phyloP scores from a whole-genome alignment of 2,113 vertebrate species.

The Pao palembangensis region DNA sequence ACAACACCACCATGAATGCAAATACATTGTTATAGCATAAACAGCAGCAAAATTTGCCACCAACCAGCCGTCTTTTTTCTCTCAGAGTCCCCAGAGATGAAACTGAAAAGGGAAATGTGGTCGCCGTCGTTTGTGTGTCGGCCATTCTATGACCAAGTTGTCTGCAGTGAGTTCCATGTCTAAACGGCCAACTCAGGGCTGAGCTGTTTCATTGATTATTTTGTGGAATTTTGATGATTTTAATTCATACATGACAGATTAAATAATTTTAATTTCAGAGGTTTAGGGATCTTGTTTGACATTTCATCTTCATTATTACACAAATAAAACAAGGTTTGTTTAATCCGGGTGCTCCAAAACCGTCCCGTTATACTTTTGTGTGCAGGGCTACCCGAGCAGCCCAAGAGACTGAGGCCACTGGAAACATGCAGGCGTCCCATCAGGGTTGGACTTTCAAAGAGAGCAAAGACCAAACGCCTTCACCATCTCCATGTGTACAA shows the following conservation, averaged over 20 bases:
- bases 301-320: neutral
- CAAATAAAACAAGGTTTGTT: too few species aligned
- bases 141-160: conserved; percentile 34
- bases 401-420: conserved; percentile 82
- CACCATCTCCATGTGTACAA: conserved; percentile 82
- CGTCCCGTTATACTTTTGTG: conserved; percentile 6
- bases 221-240: neutral
- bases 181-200: neutral
- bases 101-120: conserved; percentile 43
- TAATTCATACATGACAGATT: too few species aligned
- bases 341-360: too few species aligned
- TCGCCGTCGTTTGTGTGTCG: conserved; percentile 39
- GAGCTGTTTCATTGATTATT: conserved; percentile 5
- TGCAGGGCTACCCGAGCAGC: conserved; percentile 69
- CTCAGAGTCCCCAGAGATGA: conserved; percentile 42
- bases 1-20: conserved; percentile 29
- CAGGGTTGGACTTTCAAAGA: conserved; percentile 88
- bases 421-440: conserved; percentile 85
- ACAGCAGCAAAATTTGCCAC: conserved; percentile 26
- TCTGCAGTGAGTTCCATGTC: conserved; percentile 50
- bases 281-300: neutral
- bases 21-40: conserved; percentile 25
- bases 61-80: conserved; percentile 29
- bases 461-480: conserved; percentile 80
- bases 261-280: too few species aligned